Percentiles rank a stretch among this genome's conserved stretches.
Evolutionary conservation across 2,888 invertebrate genomes (phyloP).

Genomic region (Drosophila mettleri): DNA sequence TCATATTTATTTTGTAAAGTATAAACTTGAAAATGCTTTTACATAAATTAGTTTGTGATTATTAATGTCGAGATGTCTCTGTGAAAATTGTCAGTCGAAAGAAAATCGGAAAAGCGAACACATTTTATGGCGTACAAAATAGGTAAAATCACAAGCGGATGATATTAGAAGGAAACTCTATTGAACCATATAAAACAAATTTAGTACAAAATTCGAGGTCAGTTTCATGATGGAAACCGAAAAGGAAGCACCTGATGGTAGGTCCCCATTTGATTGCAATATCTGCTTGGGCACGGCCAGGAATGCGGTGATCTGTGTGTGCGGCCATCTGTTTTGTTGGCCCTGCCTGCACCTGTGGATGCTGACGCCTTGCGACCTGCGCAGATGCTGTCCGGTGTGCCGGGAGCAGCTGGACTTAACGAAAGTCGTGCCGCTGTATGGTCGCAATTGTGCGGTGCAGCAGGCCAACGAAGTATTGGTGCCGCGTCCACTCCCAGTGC

Average conservation of each 20-base stretch:
- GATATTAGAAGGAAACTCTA: neutral
- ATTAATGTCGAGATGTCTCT: neutral
- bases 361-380: neutral
- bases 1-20: neutral
- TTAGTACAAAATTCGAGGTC: neutral
- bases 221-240: slow-evolving; percentile 16
- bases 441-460: neutral
- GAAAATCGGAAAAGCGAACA: neutral
- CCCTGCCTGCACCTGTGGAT: slow-evolving; percentile 10
- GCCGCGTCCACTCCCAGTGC: slow-evolving; percentile 4
- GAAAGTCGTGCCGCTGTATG: slow-evolving; percentile 11
- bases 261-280: slow-evolving; percentile 7
- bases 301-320: slow-evolving; percentile 4
- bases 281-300: slow-evolving; percentile 6
- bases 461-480: neutral
- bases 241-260: neutral
- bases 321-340: slow-evolving; percentile 27
- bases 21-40: neutral
- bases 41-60: neutral
- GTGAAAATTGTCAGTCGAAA: slow-evolving; percentile 7
- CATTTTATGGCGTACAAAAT: neutral
- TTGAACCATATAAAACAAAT: neutral
- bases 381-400: slow-evolving; percentile 11
- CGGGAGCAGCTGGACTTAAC: neutral
- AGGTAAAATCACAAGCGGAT: neutral